Evolutionary conservation across 2,888 invertebrate species (phyloP), one percentile per base, ranked within the genome.

Genomic region (Drosophila meridionalis): DNA sequence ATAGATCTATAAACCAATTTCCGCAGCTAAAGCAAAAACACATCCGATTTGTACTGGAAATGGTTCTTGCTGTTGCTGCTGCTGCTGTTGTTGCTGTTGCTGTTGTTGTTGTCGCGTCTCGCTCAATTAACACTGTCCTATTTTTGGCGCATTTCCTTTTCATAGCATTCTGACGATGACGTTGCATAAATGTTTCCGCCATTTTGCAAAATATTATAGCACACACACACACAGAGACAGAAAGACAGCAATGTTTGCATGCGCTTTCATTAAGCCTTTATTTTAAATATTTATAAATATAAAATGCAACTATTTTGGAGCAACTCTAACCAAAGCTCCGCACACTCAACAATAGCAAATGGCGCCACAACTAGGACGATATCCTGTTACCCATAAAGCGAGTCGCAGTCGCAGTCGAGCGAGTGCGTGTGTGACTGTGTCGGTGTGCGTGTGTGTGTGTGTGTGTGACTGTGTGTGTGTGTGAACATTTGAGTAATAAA

Each of bases 401-500:
- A 64, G 63, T 78, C 75, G 70, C 75, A 61, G 71, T 76, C n/a
- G 36, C 53, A 8, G 20, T 20, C 20, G 20, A 48, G 50, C 28
- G 7, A 42, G 8, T 57, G 42, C 42, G 28, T 38, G 48, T 47
- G 26, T 58, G 4, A 20, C 20, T 30, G 30, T 11, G 32, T 40
- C 11, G 11, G 28, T 47, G 26, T 28, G 32, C 52, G 52, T 20
- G 26, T 58, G 4, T 30, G 30, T 11, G 32, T 40, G 14, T 11
- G 28, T 47, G 32, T 28, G 32, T 62, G 52, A 32, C 30, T 61
- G 20, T 43, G 7, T 58, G 47, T 77, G 74, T 73, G 60, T 71
- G 59, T 57, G 64, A 69, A 69, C 82, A 87, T 87, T 89, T 87
- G 88, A 87, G 87, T 87, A 87, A 87, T 89, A 87, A 87, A 87